phyloP scores from a whole-genome alignment of 2,888 invertebrate species.

The Tetheella fluctuosa region DNA sequence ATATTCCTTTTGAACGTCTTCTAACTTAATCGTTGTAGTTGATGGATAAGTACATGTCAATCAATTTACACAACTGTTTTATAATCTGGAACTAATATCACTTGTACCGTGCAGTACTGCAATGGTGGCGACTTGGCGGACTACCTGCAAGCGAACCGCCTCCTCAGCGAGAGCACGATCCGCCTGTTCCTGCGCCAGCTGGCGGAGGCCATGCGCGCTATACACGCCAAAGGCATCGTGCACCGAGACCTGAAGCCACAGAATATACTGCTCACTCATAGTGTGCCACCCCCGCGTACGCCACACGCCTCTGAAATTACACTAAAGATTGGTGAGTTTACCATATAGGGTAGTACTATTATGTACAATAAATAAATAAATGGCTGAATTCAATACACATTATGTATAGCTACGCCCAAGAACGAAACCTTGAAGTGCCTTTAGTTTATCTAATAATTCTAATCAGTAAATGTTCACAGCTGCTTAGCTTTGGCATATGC shows the following conservation, averaged over 20 bases:
- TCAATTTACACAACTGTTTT: too few species aligned
- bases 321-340: slow-evolving; percentile 93
- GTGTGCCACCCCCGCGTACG: slow-evolving; percentile 83
- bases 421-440: too few species aligned
- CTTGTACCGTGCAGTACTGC: slow-evolving; percentile 91
- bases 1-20: too few species aligned
- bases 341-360: too few species aligned
- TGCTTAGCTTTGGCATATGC: too few species aligned
- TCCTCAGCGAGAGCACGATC: slow-evolving; percentile 98
- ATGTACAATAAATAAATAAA: too few species aligned
- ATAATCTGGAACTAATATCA: slow-evolving; percentile 14
- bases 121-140: slow-evolving; percentile 99
- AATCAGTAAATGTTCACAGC: too few species aligned
- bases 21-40: too few species aligned
- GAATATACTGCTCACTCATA: slow-evolving; percentile 97
- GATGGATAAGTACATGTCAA: too few species aligned
- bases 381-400: too few species aligned
- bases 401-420: too few species aligned
- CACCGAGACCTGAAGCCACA: slow-evolving; percentile 99
- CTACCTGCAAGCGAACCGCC: slow-evolving; percentile 96
- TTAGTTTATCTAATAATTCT: too few species aligned
- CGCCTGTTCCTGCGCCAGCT: slow-evolving; percentile 97
- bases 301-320: slow-evolving; percentile 93
- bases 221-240: slow-evolving; percentile 98
- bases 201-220: slow-evolving; percentile 98